These are phyloP conservation scores for Anomalospiza imberbis DNA, from an alignment of 2,797 vertebrate species.

Conservation along the genomic window DNA sequence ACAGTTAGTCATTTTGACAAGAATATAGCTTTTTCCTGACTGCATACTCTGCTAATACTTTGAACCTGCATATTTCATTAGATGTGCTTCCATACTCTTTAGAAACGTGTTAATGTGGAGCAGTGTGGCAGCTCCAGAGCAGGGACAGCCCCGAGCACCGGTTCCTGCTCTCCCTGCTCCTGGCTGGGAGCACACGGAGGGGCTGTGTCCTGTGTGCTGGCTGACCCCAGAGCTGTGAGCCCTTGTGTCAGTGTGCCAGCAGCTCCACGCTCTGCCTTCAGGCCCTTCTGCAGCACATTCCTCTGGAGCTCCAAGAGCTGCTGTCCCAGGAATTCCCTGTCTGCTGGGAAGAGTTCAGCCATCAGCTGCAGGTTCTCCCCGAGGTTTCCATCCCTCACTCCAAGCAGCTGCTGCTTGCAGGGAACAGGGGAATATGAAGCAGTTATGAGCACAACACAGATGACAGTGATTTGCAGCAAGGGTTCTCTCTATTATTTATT, in stretches of 20 bases:
- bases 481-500: background rate
- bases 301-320: background rate
- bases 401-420: background rate
- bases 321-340: background rate
- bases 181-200: background rate
- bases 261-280: background rate
- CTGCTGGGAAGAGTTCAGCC: background rate
- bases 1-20: slow-evolving; percentile 40
- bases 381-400: background rate
- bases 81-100: background rate
- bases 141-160: background rate
- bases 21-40: background rate
- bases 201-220: background rate
- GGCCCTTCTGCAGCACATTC: background rate
- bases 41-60: background rate
- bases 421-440: background rate
- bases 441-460: background rate
- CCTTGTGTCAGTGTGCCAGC: background rate
- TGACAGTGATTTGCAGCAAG: background rate
- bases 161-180: background rate
- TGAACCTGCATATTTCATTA: slow-evolving; percentile 26
- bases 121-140: background rate
- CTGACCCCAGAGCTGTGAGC: background rate
- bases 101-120: background rate
- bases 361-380: background rate